phyloP scores from a whole-genome alignment of 30 jellyfish, hydroid and myxozoan species.

The Pelagia noctiluca region DNA sequence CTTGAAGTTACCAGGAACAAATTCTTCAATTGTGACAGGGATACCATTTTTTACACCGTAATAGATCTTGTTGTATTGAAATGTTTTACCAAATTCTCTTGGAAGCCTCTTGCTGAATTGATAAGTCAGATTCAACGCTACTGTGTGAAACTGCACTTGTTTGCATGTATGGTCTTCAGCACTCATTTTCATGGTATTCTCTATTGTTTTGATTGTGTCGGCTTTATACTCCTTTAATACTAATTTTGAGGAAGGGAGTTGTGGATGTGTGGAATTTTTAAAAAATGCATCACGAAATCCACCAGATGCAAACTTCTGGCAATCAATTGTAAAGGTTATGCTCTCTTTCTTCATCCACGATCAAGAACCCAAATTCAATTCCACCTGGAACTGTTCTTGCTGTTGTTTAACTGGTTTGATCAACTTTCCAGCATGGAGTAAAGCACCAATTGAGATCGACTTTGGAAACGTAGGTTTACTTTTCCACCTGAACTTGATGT shows the following conservation, averaged over 20 bases:
- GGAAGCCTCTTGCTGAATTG: constrained; percentile 14
- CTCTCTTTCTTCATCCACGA: constrained; percentile 1
- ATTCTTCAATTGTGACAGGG: constrained; percentile 53
- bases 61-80: neutral
- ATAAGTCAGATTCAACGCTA: neutral
- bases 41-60: neutral
- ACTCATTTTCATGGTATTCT: neutral
- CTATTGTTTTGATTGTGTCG: neutral
- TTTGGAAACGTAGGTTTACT: neutral
- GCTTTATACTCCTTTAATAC: constrained; percentile 28
- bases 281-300: constrained; percentile 25
- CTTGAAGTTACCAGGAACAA: constrained; percentile 27
- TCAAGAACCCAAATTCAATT: neutral
- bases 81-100: neutral
- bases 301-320: constrained; percentile 31
- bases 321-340: constrained; percentile 6
- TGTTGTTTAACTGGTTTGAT: constrained; percentile 18
- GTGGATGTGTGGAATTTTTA: neutral
- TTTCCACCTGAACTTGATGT: neutral
- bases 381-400: constrained; percentile 2
- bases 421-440: constrained; percentile 38
- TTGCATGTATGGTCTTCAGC: constrained; percentile 50
- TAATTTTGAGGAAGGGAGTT: constrained; percentile 3
- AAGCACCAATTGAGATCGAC: constrained; percentile 13
- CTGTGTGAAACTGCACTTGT: constrained; percentile 40